phyloP scores from a whole-genome alignment of 2,797 vertebrate genomes.

The Mormyrus proboscirostris region DNA sequence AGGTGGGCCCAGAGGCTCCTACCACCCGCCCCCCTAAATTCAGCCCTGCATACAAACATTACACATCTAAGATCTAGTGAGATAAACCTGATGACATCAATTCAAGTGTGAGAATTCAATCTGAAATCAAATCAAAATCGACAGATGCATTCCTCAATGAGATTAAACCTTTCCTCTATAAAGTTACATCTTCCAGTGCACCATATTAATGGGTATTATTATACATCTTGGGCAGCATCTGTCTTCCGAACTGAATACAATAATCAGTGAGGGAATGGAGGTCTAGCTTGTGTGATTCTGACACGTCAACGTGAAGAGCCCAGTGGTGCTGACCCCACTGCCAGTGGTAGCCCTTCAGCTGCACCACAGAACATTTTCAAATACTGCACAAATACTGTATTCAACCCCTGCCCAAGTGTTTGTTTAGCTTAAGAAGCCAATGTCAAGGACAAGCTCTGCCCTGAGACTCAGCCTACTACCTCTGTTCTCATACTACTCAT shows the following conservation, averaged over 20 bases:
- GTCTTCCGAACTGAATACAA: background rate
- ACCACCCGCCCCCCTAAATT: background rate
- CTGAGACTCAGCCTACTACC: background rate
- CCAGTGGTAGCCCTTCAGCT: background rate
- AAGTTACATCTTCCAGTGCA: background rate
- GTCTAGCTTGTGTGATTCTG: background rate
- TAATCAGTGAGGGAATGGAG: background rate
- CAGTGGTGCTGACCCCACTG: background rate
- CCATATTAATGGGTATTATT: background rate
- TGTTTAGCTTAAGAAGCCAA: background rate
- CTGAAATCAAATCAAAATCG: background rate
- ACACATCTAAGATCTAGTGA: background rate
- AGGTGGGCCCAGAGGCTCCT: background rate
- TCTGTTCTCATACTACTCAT: background rate
- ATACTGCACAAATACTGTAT: background rate
- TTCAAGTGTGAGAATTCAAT: background rate
- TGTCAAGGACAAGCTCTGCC: constrained; percentile 4
- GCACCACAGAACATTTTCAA: background rate
- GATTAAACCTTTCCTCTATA: background rate
- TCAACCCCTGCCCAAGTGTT: background rate
- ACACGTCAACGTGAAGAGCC: background rate
- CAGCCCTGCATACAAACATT: background rate
- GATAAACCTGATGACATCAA: background rate
- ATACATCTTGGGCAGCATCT: background rate
- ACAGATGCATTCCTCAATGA: background rate